Conservation (phyloP, 2,113 vertebrate species). For the Cyphomyrus discorhynchus region DNA sequence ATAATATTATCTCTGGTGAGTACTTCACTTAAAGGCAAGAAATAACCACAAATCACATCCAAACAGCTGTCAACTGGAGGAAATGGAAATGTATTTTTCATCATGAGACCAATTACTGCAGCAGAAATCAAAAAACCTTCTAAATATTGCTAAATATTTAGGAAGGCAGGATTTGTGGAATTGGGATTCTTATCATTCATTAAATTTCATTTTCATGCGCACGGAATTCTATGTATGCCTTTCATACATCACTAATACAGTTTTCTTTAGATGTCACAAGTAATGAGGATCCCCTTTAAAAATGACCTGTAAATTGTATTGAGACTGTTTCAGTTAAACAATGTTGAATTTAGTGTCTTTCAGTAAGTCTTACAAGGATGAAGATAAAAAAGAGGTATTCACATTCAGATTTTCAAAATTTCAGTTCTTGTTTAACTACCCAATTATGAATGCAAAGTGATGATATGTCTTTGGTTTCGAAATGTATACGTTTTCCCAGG, state of each 20-base stretch:
- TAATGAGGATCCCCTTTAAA: neutral
- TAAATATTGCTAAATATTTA: neutral
- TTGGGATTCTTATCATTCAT: neutral
- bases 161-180: neutral
- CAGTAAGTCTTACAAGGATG: neutral
- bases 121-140: neutral
- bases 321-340: neutral
- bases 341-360: neutral
- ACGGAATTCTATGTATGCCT: neutral
- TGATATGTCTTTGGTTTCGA: neutral
- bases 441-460: neutral
- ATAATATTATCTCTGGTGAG: constrained; percentile 12
- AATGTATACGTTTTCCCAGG: neutral
- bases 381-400: neutral
- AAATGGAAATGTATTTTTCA: neutral
- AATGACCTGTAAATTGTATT: neutral
- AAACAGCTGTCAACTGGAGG: constrained; percentile 5
- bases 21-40: neutral
- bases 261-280: neutral
- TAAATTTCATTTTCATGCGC: neutral
- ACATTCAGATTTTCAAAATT: neutral
- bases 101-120: neutral
- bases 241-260: neutral
- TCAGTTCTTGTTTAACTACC: neutral
- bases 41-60: neutral